Evolutionary conservation across 1,140 invertebrate species (phyloP), one percentile per base, ranked within the genome.

Genomic region (Lineus longissimus): DNA sequence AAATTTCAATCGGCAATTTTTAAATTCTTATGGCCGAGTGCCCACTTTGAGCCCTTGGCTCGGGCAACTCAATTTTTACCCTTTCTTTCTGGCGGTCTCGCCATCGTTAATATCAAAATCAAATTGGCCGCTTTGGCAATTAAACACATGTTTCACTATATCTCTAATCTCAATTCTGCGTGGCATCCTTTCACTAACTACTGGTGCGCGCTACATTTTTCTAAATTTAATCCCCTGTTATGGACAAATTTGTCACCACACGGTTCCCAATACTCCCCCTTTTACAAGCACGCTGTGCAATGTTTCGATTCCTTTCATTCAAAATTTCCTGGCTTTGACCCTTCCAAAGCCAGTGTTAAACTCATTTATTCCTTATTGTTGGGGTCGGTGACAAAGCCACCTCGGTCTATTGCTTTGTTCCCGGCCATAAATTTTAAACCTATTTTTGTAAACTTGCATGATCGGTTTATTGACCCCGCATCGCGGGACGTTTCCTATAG

Each of bases 161-260:
- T 64, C 19, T n/a, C 15, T 0, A 1, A 33, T 19, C 6, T 22
- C 22, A 9, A 0, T 47, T 45, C 23, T 54, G 30, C n/a, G 33
- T 64, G 56, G 55, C 17, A 2, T 0, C 22, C 59, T 31, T 64
- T 59, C 41, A 36, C 43, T 25, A 23, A 9, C 2, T 64, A 64
- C 25, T 64, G 62, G 62, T n/a, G 58, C 4, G 62, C 36, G 17
- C 31, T 59, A n/a, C 27, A 36, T 22, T 47, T 64, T 2, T 19
- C 40, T 17, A 22, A 51, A 9, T 4, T 47, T 19, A 47, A 47
- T 19, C 40, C 55, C 4, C n/a, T n/a, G 23, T 33, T 59, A 19
- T 33, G n/a, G 15, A 47, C 55, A 1, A 64, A 64, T 30, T 23
- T 25, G 4, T 13, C 11, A 11, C 62, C 62, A 19, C 62, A 64